Percentiles rank a stretch among this genome's conserved stretches.
These are phyloP conservation scores for Nudaria mundana DNA, from an alignment of 2,888 invertebrate species.

Conservation along the genomic window DNA sequence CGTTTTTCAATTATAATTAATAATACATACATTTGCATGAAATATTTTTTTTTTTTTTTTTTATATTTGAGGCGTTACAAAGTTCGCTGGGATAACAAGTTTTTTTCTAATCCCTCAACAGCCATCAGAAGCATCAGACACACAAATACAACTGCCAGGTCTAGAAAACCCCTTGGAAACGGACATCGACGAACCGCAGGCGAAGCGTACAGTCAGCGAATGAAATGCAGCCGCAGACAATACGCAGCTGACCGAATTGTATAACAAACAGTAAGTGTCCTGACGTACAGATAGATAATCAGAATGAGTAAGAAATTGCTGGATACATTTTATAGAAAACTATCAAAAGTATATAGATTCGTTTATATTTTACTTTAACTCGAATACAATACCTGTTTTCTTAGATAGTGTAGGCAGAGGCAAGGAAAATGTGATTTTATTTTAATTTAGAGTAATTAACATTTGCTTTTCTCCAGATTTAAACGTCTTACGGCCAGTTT, in stretches of 20 bases:
- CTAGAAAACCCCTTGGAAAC: constrained; percentile 75
- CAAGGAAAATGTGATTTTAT: too few species aligned
- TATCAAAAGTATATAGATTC: background rate
- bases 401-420: too few species aligned
- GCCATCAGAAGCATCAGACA: constrained; percentile 91
- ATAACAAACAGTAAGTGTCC: constrained; percentile 16
- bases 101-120: constrained; percentile 41
- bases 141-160: constrained; percentile 88
- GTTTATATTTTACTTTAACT: too few species aligned
- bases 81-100: too few species aligned
- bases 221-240: constrained; percentile 31
- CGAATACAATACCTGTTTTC: too few species aligned
- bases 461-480: too few species aligned
- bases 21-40: too few species aligned
- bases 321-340: constrained; percentile 2
- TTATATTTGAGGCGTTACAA: too few species aligned
- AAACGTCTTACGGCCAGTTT: too few species aligned
- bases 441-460: too few species aligned
- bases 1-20: too few species aligned
- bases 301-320: constrained; percentile 1
- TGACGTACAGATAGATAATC: constrained; percentile 6
- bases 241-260: background rate
- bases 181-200: constrained; percentile 65
- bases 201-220: constrained; percentile 44
- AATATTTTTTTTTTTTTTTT: too few species aligned